These are phyloP conservation scores for Pammene fasciana DNA, from an alignment of 2,888 invertebrate species.

Conservation along the genomic window DNA sequence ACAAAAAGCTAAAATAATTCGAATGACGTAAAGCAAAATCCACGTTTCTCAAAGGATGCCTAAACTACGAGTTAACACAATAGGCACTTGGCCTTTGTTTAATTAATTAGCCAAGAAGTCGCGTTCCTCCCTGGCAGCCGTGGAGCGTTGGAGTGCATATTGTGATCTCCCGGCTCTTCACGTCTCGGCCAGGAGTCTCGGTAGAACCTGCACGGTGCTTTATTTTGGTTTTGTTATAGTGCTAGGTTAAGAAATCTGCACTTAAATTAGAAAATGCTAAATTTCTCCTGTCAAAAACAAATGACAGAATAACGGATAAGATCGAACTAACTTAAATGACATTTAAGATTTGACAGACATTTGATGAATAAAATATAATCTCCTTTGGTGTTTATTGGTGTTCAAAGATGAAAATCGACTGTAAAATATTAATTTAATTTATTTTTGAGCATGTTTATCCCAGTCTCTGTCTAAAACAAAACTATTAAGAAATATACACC, in stretches of 20 bases:
- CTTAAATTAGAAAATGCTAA: background rate
- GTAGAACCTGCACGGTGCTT: conserved; percentile 52
- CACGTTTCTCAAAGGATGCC: background rate
- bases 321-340: too few relatives aligned
- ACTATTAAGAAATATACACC: too few relatives aligned
- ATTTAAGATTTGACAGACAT: too few relatives aligned
- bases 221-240: conserved; percentile 8
- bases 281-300: background rate
- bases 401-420: too few relatives aligned
- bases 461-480: too few relatives aligned
- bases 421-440: too few relatives aligned
- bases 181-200: conserved; percentile 72
- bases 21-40: background rate
- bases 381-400: too few relatives aligned
- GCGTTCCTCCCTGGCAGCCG: conserved; percentile 67
- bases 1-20: too few relatives aligned
- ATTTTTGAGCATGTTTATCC: too few relatives aligned
- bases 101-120: conserved; percentile 65
- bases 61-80: conserved; percentile 35
- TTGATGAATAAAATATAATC: too few relatives aligned
- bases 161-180: conserved; percentile 78
- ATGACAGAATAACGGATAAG: background rate
- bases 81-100: conserved; percentile 47
- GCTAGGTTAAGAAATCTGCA: conserved; percentile 1
- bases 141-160: conserved; percentile 82